Conservation (phyloP, 2,797 vertebrate genomes). For the Enteromius mattozi region DNA sequence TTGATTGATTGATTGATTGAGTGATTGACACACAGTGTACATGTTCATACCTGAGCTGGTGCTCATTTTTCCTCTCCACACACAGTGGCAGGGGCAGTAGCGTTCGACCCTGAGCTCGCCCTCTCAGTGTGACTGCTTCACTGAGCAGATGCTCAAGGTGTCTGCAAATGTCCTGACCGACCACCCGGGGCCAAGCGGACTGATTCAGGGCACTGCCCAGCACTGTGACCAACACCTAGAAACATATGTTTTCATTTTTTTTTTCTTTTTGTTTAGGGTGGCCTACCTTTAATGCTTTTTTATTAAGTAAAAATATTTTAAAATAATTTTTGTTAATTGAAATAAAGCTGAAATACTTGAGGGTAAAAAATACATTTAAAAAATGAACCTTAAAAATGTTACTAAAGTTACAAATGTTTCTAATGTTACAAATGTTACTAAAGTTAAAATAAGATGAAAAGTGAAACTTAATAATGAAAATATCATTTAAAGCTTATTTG, state of each 20-base stretch:
- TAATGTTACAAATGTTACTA: no score
- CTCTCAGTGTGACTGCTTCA: constrained; percentile 72
- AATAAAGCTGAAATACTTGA: not conserved
- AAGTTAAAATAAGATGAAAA: no score
- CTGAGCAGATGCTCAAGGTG: constrained; percentile 75
- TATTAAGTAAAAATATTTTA: not conserved
- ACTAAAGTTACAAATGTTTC: no score
- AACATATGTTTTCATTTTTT: not conserved
- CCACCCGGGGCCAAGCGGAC: constrained; percentile 73
- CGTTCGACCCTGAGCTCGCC: constrained; percentile 72
- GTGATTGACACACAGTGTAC: not conserved
- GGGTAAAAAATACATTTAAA: no score
- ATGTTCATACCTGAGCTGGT: constrained; percentile 49
- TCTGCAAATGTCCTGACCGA: constrained; percentile 74
- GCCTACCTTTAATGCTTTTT: not conserved
- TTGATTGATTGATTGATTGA: not conserved
- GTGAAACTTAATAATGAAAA: not conserved
- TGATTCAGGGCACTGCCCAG: constrained; percentile 78
- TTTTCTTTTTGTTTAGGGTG: not conserved
- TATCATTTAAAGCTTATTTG: not conserved
- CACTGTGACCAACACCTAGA: constrained; percentile 75
- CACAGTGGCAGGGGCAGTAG: constrained; percentile 72
- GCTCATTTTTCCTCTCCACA: constrained; percentile 67
- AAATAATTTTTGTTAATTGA: not conserved
- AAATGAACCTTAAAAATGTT: no score